Percentiles rank a stretch among this genome's conserved stretches.
Conservation (phyloP, 2,113 vertebrate genomes). For the Vombatus ursinus region DNA sequence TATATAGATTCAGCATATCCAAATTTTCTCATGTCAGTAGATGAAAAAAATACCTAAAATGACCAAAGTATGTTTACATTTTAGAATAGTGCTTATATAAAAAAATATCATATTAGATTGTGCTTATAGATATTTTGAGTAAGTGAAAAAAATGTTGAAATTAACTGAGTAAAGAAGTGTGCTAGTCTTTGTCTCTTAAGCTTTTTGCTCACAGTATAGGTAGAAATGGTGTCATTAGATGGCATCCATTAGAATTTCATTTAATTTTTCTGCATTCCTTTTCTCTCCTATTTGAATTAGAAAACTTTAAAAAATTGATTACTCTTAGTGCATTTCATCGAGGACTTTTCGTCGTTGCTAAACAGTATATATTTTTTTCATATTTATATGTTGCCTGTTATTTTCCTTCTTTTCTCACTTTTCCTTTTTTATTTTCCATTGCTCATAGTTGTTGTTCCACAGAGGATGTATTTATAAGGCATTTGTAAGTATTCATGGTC, state of each 20-base stretch:
- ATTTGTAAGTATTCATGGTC: slow-evolving; percentile 86
- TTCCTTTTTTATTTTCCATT: slow-evolving; percentile 50
- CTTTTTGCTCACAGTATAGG: background rate
- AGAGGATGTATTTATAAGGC: slow-evolving; percentile 87
- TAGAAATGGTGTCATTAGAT: background rate
- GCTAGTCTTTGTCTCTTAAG: background rate
- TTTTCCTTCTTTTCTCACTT: slow-evolving; percentile 43
- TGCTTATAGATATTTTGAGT: background rate
- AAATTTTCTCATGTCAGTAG: background rate
- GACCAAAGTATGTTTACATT: background rate
- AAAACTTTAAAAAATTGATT: slow-evolving; percentile 14
- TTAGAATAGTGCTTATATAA: background rate
- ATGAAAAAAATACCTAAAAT: background rate
- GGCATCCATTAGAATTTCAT: background rate
- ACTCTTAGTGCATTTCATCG: background rate
- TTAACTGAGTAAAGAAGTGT: background rate
- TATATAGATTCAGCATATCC: background rate
- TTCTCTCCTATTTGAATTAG: slow-evolving; percentile 33
- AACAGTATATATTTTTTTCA: background rate
- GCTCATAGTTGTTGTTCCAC: slow-evolving; percentile 89
- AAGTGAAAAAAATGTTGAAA: background rate
- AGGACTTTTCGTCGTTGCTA: background rate
- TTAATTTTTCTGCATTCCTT: background rate
- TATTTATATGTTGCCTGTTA: slow-evolving; percentile 58
- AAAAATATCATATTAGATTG: background rate